Conservation (phyloP, 2,113 vertebrate genomes). For the Lepisosteus oculatus region DNA sequence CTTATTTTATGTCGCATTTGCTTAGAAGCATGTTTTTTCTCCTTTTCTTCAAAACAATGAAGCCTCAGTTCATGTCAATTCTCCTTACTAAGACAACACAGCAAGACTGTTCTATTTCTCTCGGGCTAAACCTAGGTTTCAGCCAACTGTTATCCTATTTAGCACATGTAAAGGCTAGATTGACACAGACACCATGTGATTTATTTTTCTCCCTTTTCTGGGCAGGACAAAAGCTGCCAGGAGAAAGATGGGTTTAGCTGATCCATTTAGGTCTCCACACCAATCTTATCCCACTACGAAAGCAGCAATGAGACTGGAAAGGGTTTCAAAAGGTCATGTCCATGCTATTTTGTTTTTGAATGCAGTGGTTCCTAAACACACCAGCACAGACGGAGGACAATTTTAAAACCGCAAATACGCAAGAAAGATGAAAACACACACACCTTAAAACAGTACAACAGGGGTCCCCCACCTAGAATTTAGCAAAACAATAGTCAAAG, state of each 20-base stretch:
- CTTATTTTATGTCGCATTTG: slow-evolving; percentile 21
- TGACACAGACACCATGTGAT: slow-evolving; percentile 33
- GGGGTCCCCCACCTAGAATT: too few relatives aligned
- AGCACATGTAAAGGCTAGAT: slow-evolving; percentile 18
- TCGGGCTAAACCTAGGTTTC: slow-evolving; percentile 47
- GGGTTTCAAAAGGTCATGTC: slow-evolving; percentile 21
- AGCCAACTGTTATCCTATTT: slow-evolving; percentile 20
- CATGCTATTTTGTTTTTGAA: neutral
- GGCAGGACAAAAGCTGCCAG: slow-evolving; percentile 31
- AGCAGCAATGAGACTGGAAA: slow-evolving; percentile 15
- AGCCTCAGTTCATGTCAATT: slow-evolving; percentile 44
- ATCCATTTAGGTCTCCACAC: slow-evolving; percentile 28
- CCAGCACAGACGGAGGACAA: too few relatives aligned
- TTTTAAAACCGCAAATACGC: too few relatives aligned
- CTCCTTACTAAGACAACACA: slow-evolving; percentile 4
- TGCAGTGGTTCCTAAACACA: neutral
- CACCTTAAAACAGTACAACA: too few relatives aligned
- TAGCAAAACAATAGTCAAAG: too few relatives aligned
- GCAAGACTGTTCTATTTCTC: slow-evolving; percentile 7
- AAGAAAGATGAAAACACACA: too few relatives aligned
- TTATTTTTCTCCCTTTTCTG: slow-evolving; percentile 10
- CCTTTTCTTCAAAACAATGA: slow-evolving; percentile 55
- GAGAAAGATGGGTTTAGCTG: slow-evolving; percentile 22
- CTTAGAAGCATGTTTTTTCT: slow-evolving; percentile 37
- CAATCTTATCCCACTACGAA: slow-evolving; percentile 31